These are phyloP conservation scores for Calidris pugnax DNA, from an alignment of 2,113 vertebrate genomes.

Conservation along the genomic window DNA sequence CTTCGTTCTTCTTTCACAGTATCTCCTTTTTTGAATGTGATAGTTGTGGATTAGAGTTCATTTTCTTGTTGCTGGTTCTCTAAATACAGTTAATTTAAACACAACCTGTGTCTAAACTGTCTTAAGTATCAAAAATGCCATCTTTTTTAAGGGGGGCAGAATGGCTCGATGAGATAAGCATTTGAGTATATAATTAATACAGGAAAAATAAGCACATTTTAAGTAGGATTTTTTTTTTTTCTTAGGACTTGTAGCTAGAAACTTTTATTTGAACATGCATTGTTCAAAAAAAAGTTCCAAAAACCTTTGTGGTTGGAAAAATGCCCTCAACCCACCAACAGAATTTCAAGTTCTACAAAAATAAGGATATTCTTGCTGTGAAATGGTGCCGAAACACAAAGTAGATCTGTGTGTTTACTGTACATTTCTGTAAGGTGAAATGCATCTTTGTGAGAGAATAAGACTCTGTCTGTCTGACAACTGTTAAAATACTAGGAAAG, in stretches of 20 bases:
- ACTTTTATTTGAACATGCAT: constrained; percentile 45
- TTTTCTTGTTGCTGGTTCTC: background rate
- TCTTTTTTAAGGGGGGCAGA: background rate
- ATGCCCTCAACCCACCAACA: constrained; percentile 40
- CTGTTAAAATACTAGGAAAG: background rate
- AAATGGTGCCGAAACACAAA: constrained; percentile 42
- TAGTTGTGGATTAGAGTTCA: background rate
- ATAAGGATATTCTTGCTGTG: constrained; percentile 50
- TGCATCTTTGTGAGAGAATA: background rate
- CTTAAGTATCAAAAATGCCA: background rate
- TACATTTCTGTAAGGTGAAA: constrained; percentile 28
- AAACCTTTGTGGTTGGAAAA: constrained; percentile 62
- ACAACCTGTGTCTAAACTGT: background rate
- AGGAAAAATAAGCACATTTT: background rate
- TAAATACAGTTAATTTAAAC: background rate
- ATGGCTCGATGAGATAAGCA: background rate
- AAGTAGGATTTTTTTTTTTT: background rate
- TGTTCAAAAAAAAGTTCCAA: constrained; percentile 22
- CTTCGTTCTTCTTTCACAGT: background rate
- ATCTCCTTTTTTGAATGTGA: background rate
- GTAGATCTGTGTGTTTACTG: background rate
- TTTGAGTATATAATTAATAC: background rate
- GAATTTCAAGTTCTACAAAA: constrained; percentile 63
- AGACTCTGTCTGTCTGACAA: background rate
- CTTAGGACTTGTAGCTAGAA: background rate